A percentile compares a stretch with the other conserved stretches of the same genome.
Conservation (phyloP, 2,113 vertebrate species). For the Glareola pratincola region DNA sequence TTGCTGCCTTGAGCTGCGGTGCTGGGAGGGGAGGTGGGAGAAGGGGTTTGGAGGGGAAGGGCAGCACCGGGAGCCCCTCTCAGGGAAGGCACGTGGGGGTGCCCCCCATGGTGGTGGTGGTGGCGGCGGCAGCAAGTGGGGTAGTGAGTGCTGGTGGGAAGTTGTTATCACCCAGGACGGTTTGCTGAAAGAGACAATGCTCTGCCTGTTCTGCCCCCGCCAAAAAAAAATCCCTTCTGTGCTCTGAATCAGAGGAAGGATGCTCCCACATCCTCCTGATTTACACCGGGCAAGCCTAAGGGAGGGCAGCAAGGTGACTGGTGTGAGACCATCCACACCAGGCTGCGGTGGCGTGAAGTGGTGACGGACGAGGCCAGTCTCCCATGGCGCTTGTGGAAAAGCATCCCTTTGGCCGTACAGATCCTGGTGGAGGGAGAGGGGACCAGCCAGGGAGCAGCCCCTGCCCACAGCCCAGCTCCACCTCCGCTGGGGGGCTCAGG, state of each 20-base stretch:
- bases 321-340: fast-evolving
- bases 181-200: background rate
- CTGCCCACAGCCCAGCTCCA: background rate
- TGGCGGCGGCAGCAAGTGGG: background rate
- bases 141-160: background rate
- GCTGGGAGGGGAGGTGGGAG: background rate
- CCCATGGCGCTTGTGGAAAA: background rate
- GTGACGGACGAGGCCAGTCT: background rate
- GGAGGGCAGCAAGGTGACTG: background rate
- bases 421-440: fast-evolving
- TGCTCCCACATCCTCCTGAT: background rate
- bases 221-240: background rate
- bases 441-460: background rate
- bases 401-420: background rate
- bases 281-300: background rate
- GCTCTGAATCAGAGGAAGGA: background rate
- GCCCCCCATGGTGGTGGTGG: fast-evolving
- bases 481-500: background rate
- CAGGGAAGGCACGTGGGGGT: fast-evolving
- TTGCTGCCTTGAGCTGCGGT: background rate
- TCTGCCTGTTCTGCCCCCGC: background rate
- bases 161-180: background rate
- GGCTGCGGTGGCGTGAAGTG: background rate
- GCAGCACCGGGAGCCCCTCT: background rate
- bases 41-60: background rate